phyloP scores from a whole-genome alignment of 2,888 invertebrate species.

The Caenorhabditis zanzibari region DNA sequence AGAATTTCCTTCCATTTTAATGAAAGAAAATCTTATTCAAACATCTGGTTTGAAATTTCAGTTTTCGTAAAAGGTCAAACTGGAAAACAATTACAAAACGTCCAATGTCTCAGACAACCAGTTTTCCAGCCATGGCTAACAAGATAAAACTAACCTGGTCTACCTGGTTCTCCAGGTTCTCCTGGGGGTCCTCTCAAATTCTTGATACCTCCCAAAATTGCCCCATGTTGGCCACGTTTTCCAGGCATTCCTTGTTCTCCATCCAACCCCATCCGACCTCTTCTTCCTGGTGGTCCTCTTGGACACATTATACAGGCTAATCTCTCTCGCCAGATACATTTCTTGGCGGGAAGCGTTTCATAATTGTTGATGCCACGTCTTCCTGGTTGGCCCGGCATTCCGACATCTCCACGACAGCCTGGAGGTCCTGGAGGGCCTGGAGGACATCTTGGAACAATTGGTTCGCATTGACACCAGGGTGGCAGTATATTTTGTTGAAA shows the following conservation, averaged over 20 bases:
- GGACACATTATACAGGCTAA: slow-evolving; percentile 64
- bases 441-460: slow-evolving; percentile 61
- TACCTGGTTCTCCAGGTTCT: slow-evolving; percentile 43
- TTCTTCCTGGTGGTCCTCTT: slow-evolving; percentile 64
- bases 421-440: slow-evolving; percentile 65
- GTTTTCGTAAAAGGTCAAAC: too few relatives aligned
- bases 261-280: slow-evolving; percentile 58
- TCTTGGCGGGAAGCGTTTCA: slow-evolving; percentile 45
- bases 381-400: slow-evolving; percentile 61
- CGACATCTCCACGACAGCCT: slow-evolving; percentile 52
- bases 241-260: slow-evolving; percentile 58
- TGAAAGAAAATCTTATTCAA: too few relatives aligned
- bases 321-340: slow-evolving; percentile 41
- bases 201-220: not conserved
- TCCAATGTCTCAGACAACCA: too few relatives aligned
- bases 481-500: slow-evolving; percentile 38
- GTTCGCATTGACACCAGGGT: slow-evolving; percentile 68
- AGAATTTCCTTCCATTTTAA: too few relatives aligned
- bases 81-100: too few relatives aligned
- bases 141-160: slow-evolving; percentile 29
- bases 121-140: not conserved
- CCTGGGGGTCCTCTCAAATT: slow-evolving; percentile 42
- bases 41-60: too few relatives aligned
- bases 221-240: slow-evolving; percentile 36
- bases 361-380: slow-evolving; percentile 53